These are phyloP conservation scores for Megaceryle torquata DNA, from an alignment of 2,113 vertebrate genomes.

Conservation along the genomic window DNA sequence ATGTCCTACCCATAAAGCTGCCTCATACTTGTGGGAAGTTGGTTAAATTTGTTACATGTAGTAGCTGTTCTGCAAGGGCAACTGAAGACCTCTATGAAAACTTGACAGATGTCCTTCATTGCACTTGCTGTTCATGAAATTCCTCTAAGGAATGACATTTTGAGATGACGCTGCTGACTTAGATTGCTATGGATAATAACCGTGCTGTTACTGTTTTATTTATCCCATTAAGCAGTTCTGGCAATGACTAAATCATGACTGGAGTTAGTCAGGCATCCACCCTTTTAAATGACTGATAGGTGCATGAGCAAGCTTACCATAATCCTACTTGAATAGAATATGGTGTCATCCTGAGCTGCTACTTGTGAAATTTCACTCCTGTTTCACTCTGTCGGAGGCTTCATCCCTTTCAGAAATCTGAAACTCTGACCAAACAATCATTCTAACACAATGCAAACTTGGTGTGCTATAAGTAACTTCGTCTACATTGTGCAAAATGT, in stretches of 20 bases:
- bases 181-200: not conserved
- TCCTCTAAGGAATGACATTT: not conserved
- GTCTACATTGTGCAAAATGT: not conserved
- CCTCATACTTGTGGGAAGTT: not conserved
- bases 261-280: conserved; percentile 52
- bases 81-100: not conserved
- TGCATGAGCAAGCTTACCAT: not conserved
- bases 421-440: not conserved
- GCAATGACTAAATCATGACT: conserved; percentile 35
- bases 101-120: not conserved
- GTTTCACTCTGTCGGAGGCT: not conserved
- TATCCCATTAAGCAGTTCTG: conserved; percentile 7
- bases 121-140: not conserved
- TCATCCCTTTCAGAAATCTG: not conserved
- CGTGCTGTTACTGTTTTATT: not conserved
- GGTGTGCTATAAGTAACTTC: not conserved
- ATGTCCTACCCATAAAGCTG: not conserved
- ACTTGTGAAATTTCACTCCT: not conserved
- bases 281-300: not conserved
- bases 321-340: not conserved
- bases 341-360: not conserved
- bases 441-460: not conserved
- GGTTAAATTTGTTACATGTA: not conserved
- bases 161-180: not conserved
- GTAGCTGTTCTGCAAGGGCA: not conserved